phyloP scores from a whole-genome alignment of 2,888 invertebrate species.

The Xanthorhoe designata region DNA sequence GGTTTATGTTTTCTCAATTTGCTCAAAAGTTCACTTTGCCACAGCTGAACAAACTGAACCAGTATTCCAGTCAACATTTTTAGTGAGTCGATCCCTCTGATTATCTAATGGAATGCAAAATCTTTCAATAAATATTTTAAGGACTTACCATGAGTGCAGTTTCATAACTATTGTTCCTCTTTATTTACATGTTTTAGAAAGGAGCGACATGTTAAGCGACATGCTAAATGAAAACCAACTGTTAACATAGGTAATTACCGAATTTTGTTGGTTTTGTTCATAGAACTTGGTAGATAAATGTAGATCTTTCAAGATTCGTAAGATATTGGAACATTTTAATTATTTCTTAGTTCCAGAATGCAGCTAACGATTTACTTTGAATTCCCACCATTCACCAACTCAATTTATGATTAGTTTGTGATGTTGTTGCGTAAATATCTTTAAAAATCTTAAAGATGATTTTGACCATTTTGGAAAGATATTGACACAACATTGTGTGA shows the following conservation, averaged over 20 bases:
- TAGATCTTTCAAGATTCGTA: background rate
- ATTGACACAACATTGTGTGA: conserved; percentile 50
- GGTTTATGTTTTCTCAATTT: too few relatives aligned
- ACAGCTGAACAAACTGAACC: too few relatives aligned
- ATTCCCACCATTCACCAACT: conserved; percentile 34
- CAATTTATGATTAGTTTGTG: conserved; percentile 36
- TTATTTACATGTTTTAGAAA: too few relatives aligned
- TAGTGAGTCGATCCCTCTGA: too few relatives aligned
- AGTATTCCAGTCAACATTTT: too few relatives aligned
- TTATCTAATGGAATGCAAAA: too few relatives aligned
- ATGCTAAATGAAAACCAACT: too few relatives aligned
- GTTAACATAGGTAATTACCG: background rate
- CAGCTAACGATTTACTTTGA: background rate
- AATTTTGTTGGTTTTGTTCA: background rate
- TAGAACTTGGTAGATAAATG: background rate
- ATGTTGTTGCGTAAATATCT: conserved; percentile 41
- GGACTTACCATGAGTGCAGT: too few relatives aligned
- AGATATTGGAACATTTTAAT: background rate
- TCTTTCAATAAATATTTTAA: too few relatives aligned
- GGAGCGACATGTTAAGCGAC: too few relatives aligned
- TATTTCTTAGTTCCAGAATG: background rate
- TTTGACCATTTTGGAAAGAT: conserved; percentile 16
- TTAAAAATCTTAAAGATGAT: background rate
- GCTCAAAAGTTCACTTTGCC: too few relatives aligned
- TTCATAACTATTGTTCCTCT: too few relatives aligned